These are phyloP conservation scores for Wiebesia pumilae DNA, from an alignment of 1,140 invertebrate species.

Conservation along the genomic window DNA sequence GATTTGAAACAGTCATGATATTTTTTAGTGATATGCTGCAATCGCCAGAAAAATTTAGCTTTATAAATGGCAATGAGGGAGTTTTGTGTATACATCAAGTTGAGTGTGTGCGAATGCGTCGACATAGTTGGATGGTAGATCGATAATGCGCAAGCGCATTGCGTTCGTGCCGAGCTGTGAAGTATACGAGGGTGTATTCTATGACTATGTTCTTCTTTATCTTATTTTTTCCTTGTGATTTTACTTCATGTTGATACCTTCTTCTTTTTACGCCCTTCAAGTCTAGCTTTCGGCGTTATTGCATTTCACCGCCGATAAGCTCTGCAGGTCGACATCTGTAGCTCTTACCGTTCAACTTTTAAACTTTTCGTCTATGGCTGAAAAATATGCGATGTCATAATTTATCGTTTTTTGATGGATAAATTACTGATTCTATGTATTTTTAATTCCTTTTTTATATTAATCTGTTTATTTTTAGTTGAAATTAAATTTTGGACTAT, in stretches of 20 bases:
- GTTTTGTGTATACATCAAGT: neutral
- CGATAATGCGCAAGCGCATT: conserved; percentile 48
- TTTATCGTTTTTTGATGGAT: neutral
- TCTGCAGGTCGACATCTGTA: neutral
- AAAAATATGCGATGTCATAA: neutral
- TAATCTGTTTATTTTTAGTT: neutral
- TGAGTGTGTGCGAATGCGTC: neutral
- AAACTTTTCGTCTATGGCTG: neutral
- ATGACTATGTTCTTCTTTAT: neutral
- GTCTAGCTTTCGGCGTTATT: conserved; percentile 1
- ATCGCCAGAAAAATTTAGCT: conserved; percentile 1
- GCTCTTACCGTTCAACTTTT: neutral
- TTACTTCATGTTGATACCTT: neutral
- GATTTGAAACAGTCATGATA: neutral
- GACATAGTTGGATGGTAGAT: neutral
- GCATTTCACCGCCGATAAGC: neutral
- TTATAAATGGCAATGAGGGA: neutral
- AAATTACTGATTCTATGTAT: neutral
- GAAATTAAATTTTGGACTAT: neutral
- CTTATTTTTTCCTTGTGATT: neutral
- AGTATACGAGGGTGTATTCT: conserved; percentile 23
- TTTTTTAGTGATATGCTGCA: neutral
- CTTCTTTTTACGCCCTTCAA: neutral
- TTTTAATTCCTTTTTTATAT: neutral
- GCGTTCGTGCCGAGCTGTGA: neutral